These are phyloP conservation scores for Anabacerthia variegaticeps DNA, from an alignment of 2,797 vertebrate genomes.

Conservation along the genomic window DNA sequence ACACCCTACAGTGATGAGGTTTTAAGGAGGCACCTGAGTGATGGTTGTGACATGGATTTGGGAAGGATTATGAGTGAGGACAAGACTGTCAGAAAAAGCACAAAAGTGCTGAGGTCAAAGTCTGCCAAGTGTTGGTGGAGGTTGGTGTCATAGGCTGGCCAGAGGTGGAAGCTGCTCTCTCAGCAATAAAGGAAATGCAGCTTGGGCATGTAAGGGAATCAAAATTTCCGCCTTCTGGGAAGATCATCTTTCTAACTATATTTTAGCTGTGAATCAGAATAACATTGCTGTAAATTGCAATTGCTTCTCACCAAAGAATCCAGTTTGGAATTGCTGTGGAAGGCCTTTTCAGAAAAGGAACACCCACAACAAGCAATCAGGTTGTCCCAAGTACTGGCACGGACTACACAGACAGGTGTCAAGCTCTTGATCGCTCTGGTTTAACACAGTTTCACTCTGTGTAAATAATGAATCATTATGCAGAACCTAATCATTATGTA, in stretches of 20 bases:
- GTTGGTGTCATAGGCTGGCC: neutral
- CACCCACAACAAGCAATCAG: neutral
- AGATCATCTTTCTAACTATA: neutral
- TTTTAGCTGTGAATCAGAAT: neutral
- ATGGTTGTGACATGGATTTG: neutral
- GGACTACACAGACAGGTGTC: neutral
- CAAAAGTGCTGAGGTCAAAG: neutral
- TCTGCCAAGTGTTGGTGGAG: rapidly evolving
- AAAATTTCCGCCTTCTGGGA: neutral
- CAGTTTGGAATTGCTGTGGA: neutral
- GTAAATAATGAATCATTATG: neutral
- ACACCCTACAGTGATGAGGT: neutral
- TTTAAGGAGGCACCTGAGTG: neutral
- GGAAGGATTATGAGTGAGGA: neutral
- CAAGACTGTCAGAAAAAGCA: neutral
- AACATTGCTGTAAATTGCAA: neutral
- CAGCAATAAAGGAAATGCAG: neutral
- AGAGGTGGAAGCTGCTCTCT: neutral
- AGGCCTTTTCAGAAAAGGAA: neutral
- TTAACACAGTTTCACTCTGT: neutral
- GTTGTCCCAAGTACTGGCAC: neutral
- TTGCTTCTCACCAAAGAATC: neutral
- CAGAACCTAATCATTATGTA: neutral
- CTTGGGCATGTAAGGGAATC: neutral
- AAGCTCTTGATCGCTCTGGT: neutral